A percentile compares a stretch with the other conserved stretches of the same genome.
Conservation (phyloP, 2,113 vertebrate species). For the Phasianus colchicus region DNA sequence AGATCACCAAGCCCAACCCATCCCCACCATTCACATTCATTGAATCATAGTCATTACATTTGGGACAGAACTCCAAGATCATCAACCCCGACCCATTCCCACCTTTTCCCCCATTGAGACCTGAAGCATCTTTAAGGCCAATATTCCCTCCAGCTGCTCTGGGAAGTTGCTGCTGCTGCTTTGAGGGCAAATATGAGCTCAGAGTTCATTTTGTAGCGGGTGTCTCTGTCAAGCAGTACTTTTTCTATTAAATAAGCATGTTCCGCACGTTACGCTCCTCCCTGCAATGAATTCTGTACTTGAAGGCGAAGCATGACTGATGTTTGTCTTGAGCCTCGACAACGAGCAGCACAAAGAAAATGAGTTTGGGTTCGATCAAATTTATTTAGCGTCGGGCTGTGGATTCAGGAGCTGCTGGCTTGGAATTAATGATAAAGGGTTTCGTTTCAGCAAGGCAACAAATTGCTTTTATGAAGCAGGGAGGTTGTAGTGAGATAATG, state of each 20-base stretch:
- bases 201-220: constrained; percentile 61
- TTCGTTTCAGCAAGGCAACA: neutral
- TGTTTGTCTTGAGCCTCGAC: neutral
- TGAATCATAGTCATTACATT: no score
- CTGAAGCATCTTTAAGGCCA: fast-evolving
- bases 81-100: no score
- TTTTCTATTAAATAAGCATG: neutral
- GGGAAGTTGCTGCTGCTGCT: neutral
- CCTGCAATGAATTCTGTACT: neutral
- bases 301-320: neutral
- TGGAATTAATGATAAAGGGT: neutral
- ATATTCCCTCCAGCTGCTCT: neutral
- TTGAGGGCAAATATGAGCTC: neutral
- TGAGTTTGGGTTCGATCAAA: neutral
- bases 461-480: neutral
- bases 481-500: neutral
- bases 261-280: neutral
- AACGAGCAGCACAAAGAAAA: neutral
- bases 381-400: neutral
- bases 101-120: neutral
- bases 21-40: no score
- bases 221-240: constrained; percentile 46
- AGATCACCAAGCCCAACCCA: no score
- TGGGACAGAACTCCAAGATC: no score
- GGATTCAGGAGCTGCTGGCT: neutral